Evolutionary conservation across 2,113 vertebrate genomes (phyloP), one percentile per base, ranked within the genome.

Genomic region (Pterocles burchelli): DNA sequence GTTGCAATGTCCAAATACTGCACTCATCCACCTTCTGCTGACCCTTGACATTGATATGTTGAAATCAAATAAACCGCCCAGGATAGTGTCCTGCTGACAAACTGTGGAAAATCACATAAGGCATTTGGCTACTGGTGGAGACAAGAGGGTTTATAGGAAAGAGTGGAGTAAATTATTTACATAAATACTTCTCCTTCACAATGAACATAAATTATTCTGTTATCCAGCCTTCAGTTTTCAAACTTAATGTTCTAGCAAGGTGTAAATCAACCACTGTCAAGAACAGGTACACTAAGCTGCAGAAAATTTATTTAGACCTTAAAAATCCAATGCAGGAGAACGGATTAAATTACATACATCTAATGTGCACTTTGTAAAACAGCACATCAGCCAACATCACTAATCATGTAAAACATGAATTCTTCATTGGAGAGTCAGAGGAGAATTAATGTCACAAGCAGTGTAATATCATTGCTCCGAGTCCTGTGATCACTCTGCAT

Each of bases 301-400:
- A 73, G 67, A 9, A 83, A 70, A 74, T 68, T 67, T 63, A 78
- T 74, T 49, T 46, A 79, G 10, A 67, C 13, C 13, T 84, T 71
- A 67, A 76, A 85, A 80, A 74, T 36, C 13, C 48, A 51, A 0
- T 67, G 19, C 3, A 2, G 13, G 43, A 52, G 33, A 51, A 87
- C 70, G 33, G 26, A 45, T 5, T 26, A 4, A 21, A 10, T 58
- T 79, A 31, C 0, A 0, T 45, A 49, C 11, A 4, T 17, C 22
- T 70, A 43, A 57, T 4, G 7, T 29, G 22, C 6, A 17, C 19
- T 76, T 79, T 11, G 9, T 62, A 75, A 83, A 77, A 66, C 36
- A 65, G 8, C 5, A 28, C 17, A 46, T 65, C 43, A 59, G 45
- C 31, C 2, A 1, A 34, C 26, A 36, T 11, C 1, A 0, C 49